phyloP scores from a whole-genome alignment of 1,140 invertebrate species.

The Conopomorpha cramerella region DNA sequence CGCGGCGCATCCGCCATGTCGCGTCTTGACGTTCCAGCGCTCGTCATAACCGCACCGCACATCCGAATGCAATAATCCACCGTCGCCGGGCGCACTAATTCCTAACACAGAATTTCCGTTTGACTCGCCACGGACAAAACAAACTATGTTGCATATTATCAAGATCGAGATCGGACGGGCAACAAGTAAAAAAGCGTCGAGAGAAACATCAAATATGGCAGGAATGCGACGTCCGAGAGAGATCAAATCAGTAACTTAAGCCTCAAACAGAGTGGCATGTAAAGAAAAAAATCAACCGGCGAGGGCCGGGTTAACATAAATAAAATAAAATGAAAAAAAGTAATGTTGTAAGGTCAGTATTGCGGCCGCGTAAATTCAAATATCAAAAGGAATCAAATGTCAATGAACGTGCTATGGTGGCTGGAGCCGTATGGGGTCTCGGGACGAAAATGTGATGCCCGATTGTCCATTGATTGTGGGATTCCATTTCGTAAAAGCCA shows the following conservation, averaged over 20 bases:
- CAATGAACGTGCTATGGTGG: constrained; percentile 13
- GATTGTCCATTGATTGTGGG: no score
- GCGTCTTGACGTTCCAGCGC: constrained; percentile 6
- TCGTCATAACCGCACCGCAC: no score
- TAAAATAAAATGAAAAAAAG: constrained; percentile 20
- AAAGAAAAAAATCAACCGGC: neutral
- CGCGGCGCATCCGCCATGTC: constrained; percentile 12
- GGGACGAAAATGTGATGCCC: neutral
- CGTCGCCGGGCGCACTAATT: no score
- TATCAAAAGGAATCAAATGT: constrained; percentile 49
- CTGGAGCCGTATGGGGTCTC: neutral
- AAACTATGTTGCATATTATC: constrained; percentile 9
- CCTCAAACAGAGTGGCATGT: constrained; percentile 30
- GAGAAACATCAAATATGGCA: constrained; percentile 44
- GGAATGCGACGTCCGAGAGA: constrained; percentile 47
- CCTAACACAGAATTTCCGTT: no score
- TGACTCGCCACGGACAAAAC: constrained; percentile 7
- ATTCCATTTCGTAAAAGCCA: no score
- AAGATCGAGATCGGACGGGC: constrained; percentile 20
- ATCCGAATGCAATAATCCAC: no score
- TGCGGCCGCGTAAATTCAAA: constrained; percentile 39
- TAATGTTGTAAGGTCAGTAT: constrained; percentile 18
- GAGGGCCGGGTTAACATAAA: constrained; percentile 14
- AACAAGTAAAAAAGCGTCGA: constrained; percentile 30
- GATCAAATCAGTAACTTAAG: constrained; percentile 54